Percentiles rank a stretch among this genome's conserved stretches.
These are phyloP conservation scores for Xestia sexstrigata DNA, from an alignment of 2,888 invertebrate genomes.

Conservation along the genomic window DNA sequence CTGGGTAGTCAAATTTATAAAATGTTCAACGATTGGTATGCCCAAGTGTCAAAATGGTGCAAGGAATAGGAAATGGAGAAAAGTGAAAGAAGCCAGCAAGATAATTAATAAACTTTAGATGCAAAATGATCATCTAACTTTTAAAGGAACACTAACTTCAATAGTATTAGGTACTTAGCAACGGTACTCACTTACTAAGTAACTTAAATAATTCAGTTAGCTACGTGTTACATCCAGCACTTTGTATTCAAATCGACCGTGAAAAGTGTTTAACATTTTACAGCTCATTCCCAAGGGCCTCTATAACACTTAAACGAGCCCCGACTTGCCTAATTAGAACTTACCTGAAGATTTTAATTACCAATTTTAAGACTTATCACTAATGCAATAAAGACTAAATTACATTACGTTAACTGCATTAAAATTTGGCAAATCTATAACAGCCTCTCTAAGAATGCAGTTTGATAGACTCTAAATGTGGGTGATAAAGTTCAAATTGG, in stretches of 20 bases:
- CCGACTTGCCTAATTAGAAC: conserved; percentile 52
- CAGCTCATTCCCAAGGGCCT: conserved; percentile 35
- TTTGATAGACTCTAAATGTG: conserved; percentile 8
- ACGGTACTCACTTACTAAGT: background rate
- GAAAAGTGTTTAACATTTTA: conserved; percentile 60
- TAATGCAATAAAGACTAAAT: conserved; percentile 55
- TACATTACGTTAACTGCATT: conserved; percentile 50
- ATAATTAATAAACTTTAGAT: background rate
- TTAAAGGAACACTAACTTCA: conserved; percentile 6
- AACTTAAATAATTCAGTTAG: conserved; percentile 25
- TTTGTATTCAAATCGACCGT: conserved; percentile 54
- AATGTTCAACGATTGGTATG: no score
- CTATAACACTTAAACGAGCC: conserved; percentile 45
- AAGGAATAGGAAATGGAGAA: background rate
- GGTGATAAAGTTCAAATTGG: conserved; percentile 69
- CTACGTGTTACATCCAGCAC: conserved; percentile 18
- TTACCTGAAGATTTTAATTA: conserved; percentile 49
- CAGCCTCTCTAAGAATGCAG: background rate
- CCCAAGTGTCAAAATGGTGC: no score
- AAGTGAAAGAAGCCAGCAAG: background rate
- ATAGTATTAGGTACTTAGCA: conserved; percentile 17
- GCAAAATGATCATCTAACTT: conserved; percentile 26
- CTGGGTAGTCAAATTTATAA: no score
- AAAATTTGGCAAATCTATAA: conserved; percentile 39
- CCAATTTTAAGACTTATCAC: conserved; percentile 39